Evolutionary conservation across 2,797 vertebrate species (phyloP).

Genomic region (Hozukius guyotensis): DNA sequence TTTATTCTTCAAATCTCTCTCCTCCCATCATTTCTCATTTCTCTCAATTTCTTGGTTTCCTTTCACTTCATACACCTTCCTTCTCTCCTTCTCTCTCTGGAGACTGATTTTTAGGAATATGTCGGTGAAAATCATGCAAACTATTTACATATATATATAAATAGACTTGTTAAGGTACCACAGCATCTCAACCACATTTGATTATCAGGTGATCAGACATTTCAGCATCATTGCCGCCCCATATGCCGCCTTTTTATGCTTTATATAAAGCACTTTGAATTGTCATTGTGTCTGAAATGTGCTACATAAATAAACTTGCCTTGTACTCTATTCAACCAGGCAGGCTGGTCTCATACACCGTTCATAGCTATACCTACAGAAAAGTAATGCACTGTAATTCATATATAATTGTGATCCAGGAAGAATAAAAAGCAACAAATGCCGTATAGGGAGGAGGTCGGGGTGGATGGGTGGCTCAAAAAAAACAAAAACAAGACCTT

Average conservation of each 20-base stretch:
- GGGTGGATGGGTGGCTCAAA: too few species aligned
- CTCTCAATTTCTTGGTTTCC: not conserved
- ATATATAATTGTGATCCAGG: too few species aligned
- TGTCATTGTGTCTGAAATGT: not conserved
- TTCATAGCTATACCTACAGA: too few species aligned
- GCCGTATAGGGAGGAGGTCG: too few species aligned
- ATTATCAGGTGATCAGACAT: not conserved
- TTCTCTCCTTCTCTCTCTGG: not conserved
- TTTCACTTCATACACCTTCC: not conserved
- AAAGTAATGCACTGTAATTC: too few species aligned
- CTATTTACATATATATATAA: not conserved
- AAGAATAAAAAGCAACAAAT: too few species aligned
- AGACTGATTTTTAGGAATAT: not conserved
- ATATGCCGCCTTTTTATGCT: not conserved
- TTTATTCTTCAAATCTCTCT: not conserved
- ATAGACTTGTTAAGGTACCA: not conserved
- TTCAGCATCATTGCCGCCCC: not conserved
- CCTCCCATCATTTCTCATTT: not conserved
- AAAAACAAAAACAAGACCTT: fast-evolving
- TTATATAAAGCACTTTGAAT: not conserved
- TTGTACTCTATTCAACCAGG: not conserved
- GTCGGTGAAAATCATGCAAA: not conserved
- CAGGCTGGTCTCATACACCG: too few species aligned
- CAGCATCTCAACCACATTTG: not conserved
- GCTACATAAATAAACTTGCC: not conserved